Evolutionary conservation across 2,113 vertebrate genomes (phyloP).

Genomic region (Pavo muticus): DNA sequence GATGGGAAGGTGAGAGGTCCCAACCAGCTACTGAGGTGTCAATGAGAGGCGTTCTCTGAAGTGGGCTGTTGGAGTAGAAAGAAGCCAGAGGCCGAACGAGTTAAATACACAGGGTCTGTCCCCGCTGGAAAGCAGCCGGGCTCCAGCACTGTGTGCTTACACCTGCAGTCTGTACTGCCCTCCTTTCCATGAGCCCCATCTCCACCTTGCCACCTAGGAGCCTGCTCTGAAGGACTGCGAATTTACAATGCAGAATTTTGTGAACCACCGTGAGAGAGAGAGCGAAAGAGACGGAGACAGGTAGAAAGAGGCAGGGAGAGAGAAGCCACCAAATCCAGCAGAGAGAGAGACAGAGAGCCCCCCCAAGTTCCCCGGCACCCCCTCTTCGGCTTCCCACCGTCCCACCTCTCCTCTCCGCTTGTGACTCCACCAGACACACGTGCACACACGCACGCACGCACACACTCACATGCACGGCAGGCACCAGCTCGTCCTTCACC

Average conservation of each 20-base stretch:
- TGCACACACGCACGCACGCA: neutral
- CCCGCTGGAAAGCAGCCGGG: constrained; percentile 35
- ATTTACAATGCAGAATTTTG: constrained; percentile 71
- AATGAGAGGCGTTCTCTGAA: constrained; percentile 23
- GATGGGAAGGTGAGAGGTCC: constrained; percentile 55
- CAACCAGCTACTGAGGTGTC: neutral
- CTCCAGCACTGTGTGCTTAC: neutral
- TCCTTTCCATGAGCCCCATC: constrained; percentile 11
- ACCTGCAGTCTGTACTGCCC: neutral
- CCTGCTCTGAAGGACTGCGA: neutral
- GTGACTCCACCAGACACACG: constrained; percentile 34
- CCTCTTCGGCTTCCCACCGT: neutral
- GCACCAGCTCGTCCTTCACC: constrained; percentile 31
- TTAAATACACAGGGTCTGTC: constrained; percentile 23
- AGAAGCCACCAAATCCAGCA: constrained; percentile 59
- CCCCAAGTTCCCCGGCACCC: neutral
- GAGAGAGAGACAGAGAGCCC: neutral
- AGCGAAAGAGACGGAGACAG: neutral
- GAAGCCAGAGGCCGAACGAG: neutral
- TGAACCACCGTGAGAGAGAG: constrained; percentile 48
- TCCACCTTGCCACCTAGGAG: neutral
- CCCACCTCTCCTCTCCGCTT: constrained; percentile 40
- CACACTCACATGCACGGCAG: constrained; percentile 32
- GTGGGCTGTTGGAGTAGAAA: constrained; percentile 10
- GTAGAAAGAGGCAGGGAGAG: neutral